phyloP scores from a whole-genome alignment of 2,113 vertebrate species.

The Pionites leucogaster region DNA sequence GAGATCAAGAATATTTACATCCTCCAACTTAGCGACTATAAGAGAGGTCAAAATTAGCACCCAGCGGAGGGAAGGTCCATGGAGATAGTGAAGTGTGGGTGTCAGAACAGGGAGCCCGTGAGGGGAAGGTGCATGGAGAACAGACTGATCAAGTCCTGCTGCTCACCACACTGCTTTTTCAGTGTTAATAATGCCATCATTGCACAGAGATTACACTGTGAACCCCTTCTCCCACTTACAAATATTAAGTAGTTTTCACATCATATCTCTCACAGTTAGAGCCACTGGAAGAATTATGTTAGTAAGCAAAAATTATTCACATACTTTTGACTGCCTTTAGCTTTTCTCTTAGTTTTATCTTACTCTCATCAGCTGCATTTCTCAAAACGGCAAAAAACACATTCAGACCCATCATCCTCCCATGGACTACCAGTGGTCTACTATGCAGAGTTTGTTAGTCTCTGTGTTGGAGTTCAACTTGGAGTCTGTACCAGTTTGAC shows the following conservation, averaged over 20 bases:
- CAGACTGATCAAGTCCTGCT: neutral
- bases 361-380: neutral
- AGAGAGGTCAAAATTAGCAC: neutral
- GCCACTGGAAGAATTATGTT: neutral
- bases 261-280: neutral
- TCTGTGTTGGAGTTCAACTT: neutral
- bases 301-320: neutral
- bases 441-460: neutral
- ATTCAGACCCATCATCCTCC: neutral
- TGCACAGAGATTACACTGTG: neutral
- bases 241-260: neutral
- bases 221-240: neutral
- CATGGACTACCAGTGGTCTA: neutral
- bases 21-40: neutral
- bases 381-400: neutral
- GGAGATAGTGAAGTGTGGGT: neutral
- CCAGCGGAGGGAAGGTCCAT: rapidly evolving
- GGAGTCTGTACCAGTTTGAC: neutral
- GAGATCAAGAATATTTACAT: neutral
- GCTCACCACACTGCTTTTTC: neutral
- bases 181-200: neutral
- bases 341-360: neutral
- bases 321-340: neutral
- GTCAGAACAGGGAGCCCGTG: neutral
- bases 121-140: neutral